Conservation (phyloP, 1,140 invertebrate genomes). For the Gonatopus flavifemur region DNA sequence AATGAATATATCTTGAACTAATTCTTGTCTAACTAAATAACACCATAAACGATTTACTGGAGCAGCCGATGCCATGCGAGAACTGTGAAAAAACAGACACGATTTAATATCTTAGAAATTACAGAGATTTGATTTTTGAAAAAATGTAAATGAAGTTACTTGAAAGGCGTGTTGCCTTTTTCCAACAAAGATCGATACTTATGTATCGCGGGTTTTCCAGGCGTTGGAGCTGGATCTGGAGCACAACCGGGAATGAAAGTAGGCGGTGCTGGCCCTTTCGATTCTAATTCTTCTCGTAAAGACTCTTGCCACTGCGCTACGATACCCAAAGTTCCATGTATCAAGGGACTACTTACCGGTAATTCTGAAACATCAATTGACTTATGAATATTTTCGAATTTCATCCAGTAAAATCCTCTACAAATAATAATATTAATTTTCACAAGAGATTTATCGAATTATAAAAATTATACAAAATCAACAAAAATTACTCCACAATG, state of each 20-base stretch:
- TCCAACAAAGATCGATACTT: constrained; percentile 93
- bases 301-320: constrained; percentile 87
- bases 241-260: constrained; percentile 83
- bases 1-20: constrained; percentile 93
- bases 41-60: constrained; percentile 90
- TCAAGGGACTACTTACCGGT: constrained; percentile 89
- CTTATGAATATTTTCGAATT: constrained; percentile 4
- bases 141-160: constrained; percentile 59
- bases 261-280: constrained; percentile 70
- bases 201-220: constrained; percentile 83
- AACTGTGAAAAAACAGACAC: constrained; percentile 46
- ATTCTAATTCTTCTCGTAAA: constrained; percentile 76
- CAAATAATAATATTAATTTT: constrained; percentile 6
- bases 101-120: no score
- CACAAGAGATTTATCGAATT: background rate
- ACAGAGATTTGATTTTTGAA: background rate
- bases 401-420: background rate
- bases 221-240: constrained; percentile 58
- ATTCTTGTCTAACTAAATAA: constrained; percentile 89
- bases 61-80: constrained; percentile 73
- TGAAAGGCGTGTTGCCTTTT: constrained; percentile 93
- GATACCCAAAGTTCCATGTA: constrained; percentile 84
- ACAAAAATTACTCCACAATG: background rate
- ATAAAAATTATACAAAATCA: background rate
- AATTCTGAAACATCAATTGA: constrained; percentile 68